Evolutionary conservation across 2,888 invertebrate genomes (phyloP).

Genomic region (Himalopsyche kuldschensis): DNA sequence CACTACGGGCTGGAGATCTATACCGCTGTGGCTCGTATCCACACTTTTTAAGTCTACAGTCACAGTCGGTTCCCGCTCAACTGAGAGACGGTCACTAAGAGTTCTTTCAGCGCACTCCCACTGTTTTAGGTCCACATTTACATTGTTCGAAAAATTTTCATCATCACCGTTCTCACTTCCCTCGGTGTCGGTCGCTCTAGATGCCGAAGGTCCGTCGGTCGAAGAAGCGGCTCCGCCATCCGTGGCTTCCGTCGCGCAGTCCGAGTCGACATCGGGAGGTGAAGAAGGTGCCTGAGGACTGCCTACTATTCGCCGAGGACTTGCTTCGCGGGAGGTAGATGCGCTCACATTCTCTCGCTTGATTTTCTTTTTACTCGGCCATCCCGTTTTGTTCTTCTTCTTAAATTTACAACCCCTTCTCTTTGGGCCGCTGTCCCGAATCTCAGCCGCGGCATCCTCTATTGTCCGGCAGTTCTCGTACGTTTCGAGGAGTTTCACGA

Average conservation of each 20-base stretch:
- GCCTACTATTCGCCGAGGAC: constrained; percentile 43
- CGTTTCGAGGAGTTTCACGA: constrained; percentile 53
- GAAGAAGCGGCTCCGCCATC: constrained; percentile 34
- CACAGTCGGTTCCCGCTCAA: not conserved
- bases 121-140: constrained; percentile 39
- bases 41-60: not conserved
- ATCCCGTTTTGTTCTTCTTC: constrained; percentile 79
- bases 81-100: constrained; percentile 1
- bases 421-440: constrained; percentile 42
- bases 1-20: constrained; percentile 67
- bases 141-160: constrained; percentile 41
- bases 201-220: constrained; percentile 28
- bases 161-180: constrained; percentile 43
- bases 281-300: constrained; percentile 34
- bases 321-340: constrained; percentile 39
- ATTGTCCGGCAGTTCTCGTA: constrained; percentile 54
- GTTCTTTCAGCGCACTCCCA: constrained; percentile 12
- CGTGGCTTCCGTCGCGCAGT: constrained; percentile 40
- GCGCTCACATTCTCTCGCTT: constrained; percentile 46
- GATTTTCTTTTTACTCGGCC: constrained; percentile 65
- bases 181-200: constrained; percentile 46
- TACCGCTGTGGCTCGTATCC: constrained; percentile 26
- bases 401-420: constrained; percentile 58
- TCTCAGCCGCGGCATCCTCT: constrained; percentile 49
- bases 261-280: constrained; percentile 10